phyloP scores from a whole-genome alignment of 2,888 invertebrate species.

The Metacarcinus magister region DNA sequence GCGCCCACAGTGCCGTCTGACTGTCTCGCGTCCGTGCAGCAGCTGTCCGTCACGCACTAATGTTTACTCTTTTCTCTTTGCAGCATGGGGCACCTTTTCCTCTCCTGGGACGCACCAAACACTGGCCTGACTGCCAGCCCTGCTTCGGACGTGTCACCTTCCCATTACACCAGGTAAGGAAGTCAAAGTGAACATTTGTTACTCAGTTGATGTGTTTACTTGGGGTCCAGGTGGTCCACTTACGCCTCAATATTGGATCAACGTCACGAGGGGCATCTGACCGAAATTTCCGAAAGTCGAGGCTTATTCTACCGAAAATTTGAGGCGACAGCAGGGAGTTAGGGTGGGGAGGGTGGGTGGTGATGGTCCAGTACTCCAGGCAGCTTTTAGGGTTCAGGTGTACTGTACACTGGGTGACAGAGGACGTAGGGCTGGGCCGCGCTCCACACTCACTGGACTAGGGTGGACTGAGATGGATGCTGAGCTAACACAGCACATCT shows the following conservation, averaged over 20 bases:
- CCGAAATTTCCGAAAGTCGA: constrained; percentile 20
- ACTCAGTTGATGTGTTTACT: neutral
- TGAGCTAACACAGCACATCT: neutral
- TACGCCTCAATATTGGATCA: neutral
- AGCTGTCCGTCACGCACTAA: constrained; percentile 11
- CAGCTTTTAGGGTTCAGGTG: neutral
- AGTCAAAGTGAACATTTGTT: neutral
- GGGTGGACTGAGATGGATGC: constrained; percentile 21
- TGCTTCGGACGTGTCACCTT: neutral
- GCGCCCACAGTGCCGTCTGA: neutral
- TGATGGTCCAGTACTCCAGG: neutral
- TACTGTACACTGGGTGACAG: neutral
- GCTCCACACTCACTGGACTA: neutral
- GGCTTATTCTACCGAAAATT: neutral
- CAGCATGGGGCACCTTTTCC: neutral
- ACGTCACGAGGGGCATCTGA: neutral
- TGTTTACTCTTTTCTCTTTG: neutral
- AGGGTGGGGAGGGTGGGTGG: neutral
- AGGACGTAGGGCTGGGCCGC: neutral
- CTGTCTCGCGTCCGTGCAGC: neutral
- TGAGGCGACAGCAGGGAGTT: neutral
- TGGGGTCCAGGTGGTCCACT: neutral
- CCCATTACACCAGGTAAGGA: neutral
- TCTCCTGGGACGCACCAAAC: neutral
- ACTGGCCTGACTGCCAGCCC: neutral